Evolutionary conservation across 1,140 invertebrate genomes (phyloP), one percentile per base, ranked within the genome.

Genomic region (Polypedilum vanderplanki): DNA sequence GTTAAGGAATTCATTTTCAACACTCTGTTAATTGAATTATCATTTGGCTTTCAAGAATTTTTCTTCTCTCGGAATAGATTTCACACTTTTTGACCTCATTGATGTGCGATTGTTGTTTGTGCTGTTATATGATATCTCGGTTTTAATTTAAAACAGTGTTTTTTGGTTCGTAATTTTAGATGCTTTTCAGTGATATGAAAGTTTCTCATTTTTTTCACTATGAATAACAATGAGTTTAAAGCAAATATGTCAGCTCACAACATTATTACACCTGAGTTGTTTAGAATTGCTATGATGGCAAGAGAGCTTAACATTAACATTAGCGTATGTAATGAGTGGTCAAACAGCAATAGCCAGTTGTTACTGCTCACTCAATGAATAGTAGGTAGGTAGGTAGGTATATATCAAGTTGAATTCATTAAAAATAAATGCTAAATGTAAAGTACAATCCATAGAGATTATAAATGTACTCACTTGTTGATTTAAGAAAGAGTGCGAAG

Each of bases 1-100:
- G 46, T 57, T 57, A 57, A 57, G 46, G 46, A 57, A 57, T 57
- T 15, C 12, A 57, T 57, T 15, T 15, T 57, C 15, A 57, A 15
- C 46, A 57, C 46, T 57, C n/a, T 3, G 46, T n/a, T 57, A 57
- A 57, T 57, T 57, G 46, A 57, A 57, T 57, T 57, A 57, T 57
- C 46, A 57, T 57, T 57, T 9, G 15, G 10, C 10, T 57, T 57
- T n/a, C n/a, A 12, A 57, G 46, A 57, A 12, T 57, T 57, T 57
- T 57, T 57, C 46, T 57, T 15, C 15, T 12, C 15, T 57, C 46
- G 12, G 7, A n/a, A n/a, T 46, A 46, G 41, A 12, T 46, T 46
- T 46, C 41, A 46, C 41, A 46, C 41, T 46, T 46, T 46, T 57
- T 57, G 46, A n/a, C 3, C 12, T 57, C n/a, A 57, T 57, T 33